These are phyloP conservation scores for Tetheella fluctuosa DNA, from an alignment of 2,888 invertebrate species.

Conservation along the genomic window DNA sequence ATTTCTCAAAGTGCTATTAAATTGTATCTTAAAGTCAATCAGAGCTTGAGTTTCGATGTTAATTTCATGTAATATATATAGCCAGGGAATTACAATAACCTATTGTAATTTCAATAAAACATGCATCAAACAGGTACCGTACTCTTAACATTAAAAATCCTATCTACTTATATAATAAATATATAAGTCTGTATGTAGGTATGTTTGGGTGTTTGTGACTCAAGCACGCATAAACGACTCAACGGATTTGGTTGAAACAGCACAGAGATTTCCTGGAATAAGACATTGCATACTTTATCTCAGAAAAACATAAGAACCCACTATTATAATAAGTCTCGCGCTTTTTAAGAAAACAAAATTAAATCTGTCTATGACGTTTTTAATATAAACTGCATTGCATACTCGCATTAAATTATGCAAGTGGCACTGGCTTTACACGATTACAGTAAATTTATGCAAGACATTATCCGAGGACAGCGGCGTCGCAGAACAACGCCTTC, in stretches of 20 bases:
- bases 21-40: slow-evolving; percentile 58
- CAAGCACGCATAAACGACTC: too few relatives aligned
- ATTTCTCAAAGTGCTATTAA: slow-evolving; percentile 36
- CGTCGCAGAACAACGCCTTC: slow-evolving; percentile 81
- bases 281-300: too few relatives aligned
- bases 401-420: slow-evolving; percentile 74
- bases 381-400: slow-evolving; percentile 60
- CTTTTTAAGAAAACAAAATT: slow-evolving; percentile 34
- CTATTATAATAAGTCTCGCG: slow-evolving; percentile 23
- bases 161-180: slow-evolving; percentile 33
- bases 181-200: slow-evolving; percentile 15
- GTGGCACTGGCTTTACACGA: slow-evolving; percentile 75
- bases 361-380: slow-evolving; percentile 47
- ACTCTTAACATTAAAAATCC: slow-evolving; percentile 64
- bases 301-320: too few relatives aligned
- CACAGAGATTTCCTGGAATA: too few relatives aligned
- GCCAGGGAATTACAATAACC: slow-evolving; percentile 55
- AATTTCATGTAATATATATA: slow-evolving; percentile 42
- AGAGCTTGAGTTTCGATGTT: slow-evolving; percentile 53
- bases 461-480: slow-evolving; percentile 78
- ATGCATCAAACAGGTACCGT: slow-evolving; percentile 65
- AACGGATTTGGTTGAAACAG: too few relatives aligned
- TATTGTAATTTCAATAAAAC: slow-evolving; percentile 55
- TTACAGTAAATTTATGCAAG: slow-evolving; percentile 82
- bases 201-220: too few relatives aligned